Evolutionary conservation across 2,113 vertebrate genomes (phyloP), one percentile per base, ranked within the genome.

Genomic region (Tachysurus vachellii): DNA sequence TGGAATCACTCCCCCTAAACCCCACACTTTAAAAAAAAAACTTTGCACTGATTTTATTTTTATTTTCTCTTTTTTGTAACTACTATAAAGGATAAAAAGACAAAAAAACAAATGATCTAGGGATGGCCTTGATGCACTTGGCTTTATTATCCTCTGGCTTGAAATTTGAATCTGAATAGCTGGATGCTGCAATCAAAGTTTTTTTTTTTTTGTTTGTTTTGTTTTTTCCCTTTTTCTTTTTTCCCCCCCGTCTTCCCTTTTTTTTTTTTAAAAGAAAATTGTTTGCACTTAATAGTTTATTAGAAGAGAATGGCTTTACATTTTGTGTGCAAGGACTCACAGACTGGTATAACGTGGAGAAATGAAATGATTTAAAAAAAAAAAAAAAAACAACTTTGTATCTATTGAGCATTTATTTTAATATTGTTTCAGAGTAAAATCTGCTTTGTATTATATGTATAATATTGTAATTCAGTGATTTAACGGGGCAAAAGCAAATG

Each of bases 401-500:
- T 96, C 95, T 96, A 96, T 97, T 96, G 95, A 96, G 95, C 96
- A 94, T 97, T 97, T 97, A 97, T 97, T 97, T 97, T 97, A 96
- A 96, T 97, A 97, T 96, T 95, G 94, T 96, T 97, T 96, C 94
- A 95, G 94, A 94, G 95, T 93, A 92, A 95, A 93, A 90, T 96
- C 91, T 87, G 92, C 94, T 96, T 94, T 98, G 96, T 97, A 96
- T 95, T 91, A 95, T 96, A 96, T 94, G 94, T 97, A 95, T 94
- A 96, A 95, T 95, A 95, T 93, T 95, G 94, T 95, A 94, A 95
- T 94, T 93, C 94, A 93, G 91, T 93, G 92, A 95, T 92, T 36
- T 94, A 94, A 94, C 91, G 93, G 94, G 94, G 90, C 93, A 94
- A 94, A 94, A 93, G 92, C 92, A 94, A 94, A 91, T 87, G 93